Conservation (phyloP, 2,113 vertebrate species). For the Aplodontia rufa region DNA sequence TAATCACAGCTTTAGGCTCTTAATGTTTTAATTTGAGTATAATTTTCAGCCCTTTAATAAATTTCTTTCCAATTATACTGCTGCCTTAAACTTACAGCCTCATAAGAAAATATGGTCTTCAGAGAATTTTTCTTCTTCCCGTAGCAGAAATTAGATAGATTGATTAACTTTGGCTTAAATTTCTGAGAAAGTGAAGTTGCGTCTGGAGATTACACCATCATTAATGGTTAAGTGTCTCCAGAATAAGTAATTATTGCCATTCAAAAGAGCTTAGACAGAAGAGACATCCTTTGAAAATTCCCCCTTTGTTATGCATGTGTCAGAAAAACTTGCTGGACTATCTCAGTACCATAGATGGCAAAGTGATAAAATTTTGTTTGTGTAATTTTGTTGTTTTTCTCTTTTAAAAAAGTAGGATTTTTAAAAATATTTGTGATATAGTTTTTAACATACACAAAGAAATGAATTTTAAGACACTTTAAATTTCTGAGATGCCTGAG, state of each 20-base stretch:
- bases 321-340: not conserved
- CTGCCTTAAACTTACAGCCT: conserved; percentile 60
- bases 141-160: conserved; percentile 69
- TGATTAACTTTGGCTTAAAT: conserved; percentile 72
- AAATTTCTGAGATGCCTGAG: conserved; percentile 52
- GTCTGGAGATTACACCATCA: conserved; percentile 55
- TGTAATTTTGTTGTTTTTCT: not conserved
- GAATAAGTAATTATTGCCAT: conserved; percentile 65
- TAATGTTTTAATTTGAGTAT: conserved; percentile 74
- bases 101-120: conserved; percentile 45
- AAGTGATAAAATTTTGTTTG: conserved; percentile 27
- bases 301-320: not conserved
- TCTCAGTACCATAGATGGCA: conserved; percentile 3
- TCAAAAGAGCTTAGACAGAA: conserved; percentile 21
- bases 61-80: conserved; percentile 69
- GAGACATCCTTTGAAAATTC: not conserved
- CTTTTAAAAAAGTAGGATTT: rapidly evolving
- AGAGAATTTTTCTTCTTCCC: conserved; percentile 57
- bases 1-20: conserved; percentile 70
- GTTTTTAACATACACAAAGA: conserved; percentile 21
- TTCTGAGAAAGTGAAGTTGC: conserved; percentile 46
- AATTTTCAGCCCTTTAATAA: conserved; percentile 70
- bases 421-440: not conserved
- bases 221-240: conserved; percentile 58
- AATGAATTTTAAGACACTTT: conserved; percentile 66